Conservation (phyloP, 2,113 vertebrate species). For the Nematolebias whitei region DNA sequence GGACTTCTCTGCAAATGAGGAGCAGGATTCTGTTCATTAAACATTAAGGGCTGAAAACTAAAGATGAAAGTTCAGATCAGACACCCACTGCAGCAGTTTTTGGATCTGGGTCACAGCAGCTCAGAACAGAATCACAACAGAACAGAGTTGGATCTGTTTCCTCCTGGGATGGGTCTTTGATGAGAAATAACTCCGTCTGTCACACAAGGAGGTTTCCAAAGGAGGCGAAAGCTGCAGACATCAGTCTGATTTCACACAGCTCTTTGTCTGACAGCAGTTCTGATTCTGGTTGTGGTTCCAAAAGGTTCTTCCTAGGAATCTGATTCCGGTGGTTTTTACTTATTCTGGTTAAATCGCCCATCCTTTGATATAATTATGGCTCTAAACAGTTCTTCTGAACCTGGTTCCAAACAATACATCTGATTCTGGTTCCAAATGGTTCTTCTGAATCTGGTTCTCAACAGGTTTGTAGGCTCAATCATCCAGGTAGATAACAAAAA, state of each 20-base stretch:
- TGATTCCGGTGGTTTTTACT: too few species aligned
- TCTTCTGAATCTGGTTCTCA: too few species aligned
- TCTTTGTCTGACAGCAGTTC: too few species aligned
- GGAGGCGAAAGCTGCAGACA: neutral
- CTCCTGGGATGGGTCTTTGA: neutral
- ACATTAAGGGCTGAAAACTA: neutral
- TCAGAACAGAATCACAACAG: neutral
- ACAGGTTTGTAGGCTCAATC: too few species aligned
- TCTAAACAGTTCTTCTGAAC: too few species aligned
- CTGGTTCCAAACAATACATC: too few species aligned
- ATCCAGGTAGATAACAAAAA: too few species aligned
- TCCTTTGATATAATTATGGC: too few species aligned
- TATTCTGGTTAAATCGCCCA: too few species aligned
- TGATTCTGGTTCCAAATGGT: too few species aligned
- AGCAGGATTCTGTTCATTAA: slow-evolving; percentile 1
- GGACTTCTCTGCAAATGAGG: neutral
- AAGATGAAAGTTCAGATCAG: neutral
- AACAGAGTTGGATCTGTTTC: neutral
- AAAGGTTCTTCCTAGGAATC: too few species aligned
- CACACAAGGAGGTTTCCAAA: neutral
- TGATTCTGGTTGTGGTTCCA: too few species aligned
- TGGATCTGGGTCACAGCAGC: slow-evolving; percentile 2
- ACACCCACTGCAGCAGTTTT: neutral
- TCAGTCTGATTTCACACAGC: neutral
- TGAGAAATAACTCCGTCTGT: neutral